Percentiles rank a stretch among this genome's conserved stretches.
These are phyloP conservation scores for Paragorgia papillata DNA, from an alignment of 92 coral and sea anemone species.

Conservation along the genomic window DNA sequence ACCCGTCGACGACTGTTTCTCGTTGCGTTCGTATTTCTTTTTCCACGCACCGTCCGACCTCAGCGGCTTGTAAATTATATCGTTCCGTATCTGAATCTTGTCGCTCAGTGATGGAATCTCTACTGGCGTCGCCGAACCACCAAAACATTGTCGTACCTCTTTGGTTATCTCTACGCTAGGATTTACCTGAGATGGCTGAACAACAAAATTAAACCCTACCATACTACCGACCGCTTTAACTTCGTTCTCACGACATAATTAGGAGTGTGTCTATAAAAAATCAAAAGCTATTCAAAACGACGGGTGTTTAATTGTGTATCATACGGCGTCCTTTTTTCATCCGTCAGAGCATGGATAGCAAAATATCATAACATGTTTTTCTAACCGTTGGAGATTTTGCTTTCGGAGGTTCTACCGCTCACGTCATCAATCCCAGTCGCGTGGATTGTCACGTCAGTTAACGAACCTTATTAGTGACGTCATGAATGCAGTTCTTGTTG, in stretches of 20 bases:
- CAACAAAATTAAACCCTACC: conserved; percentile 31
- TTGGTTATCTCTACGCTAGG: conserved; percentile 27
- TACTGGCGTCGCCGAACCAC: neutral
- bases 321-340: neutral
- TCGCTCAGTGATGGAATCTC: neutral
- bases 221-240: neutral
- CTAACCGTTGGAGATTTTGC: conserved; percentile 11
- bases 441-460: neutral
- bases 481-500: neutral
- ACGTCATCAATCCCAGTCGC: conserved; percentile 5
- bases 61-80: conserved; percentile 71
- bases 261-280: too few relatives aligned
- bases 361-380: too few relatives aligned
- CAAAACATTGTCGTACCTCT: conserved; percentile 40
- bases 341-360: conserved; percentile 4
- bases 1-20: conserved; percentile 68
- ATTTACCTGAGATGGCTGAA: neutral
- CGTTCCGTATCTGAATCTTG: conserved; percentile 87
- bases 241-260: too few relatives aligned
- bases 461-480: neutral
- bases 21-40: conserved; percentile 71
- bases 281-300: neutral
- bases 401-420: neutral
- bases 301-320: neutral
- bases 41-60: conserved; percentile 68